phyloP scores from a whole-genome alignment of 2,888 invertebrate species.

The Melieria omissa region DNA sequence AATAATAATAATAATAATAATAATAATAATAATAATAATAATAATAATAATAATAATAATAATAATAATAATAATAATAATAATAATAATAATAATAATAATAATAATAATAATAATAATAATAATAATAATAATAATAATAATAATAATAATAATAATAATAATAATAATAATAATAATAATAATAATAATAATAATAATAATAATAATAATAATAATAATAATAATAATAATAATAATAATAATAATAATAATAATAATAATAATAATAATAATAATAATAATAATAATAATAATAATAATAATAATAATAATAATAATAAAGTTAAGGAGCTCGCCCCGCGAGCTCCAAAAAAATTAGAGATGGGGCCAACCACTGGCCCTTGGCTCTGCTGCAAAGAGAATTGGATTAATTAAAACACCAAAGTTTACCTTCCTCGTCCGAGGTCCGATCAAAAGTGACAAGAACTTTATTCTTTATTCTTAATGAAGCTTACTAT shows the following conservation, averaged over 20 bases:
- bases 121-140: slow-evolving; percentile 4
- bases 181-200: slow-evolving; percentile 4
- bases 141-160: slow-evolving; percentile 4
- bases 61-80: slow-evolving; percentile 4
- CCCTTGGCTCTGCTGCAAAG: too few relatives aligned
- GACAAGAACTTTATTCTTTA: too few relatives aligned
- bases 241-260: slow-evolving; percentile 4
- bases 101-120: slow-evolving; percentile 4
- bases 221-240: slow-evolving; percentile 4
- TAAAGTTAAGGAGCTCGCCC: too few relatives aligned
- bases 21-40: slow-evolving; percentile 4
- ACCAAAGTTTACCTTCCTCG: too few relatives aligned
- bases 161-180: slow-evolving; percentile 4
- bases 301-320: slow-evolving; percentile 4
- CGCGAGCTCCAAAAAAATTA: too few relatives aligned
- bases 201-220: slow-evolving; percentile 4
- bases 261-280: slow-evolving; percentile 4
- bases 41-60: slow-evolving; percentile 4
- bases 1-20: slow-evolving; percentile 4
- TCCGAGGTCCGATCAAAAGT: too few relatives aligned
- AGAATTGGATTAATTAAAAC: too few relatives aligned
- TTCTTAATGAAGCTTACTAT: too few relatives aligned
- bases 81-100: slow-evolving; percentile 4
- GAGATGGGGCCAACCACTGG: too few relatives aligned
- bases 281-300: slow-evolving; percentile 4